Base-by-base conservation (phyloP, 2,888 invertebrate species). In the Rhingia rostrata region DNA sequence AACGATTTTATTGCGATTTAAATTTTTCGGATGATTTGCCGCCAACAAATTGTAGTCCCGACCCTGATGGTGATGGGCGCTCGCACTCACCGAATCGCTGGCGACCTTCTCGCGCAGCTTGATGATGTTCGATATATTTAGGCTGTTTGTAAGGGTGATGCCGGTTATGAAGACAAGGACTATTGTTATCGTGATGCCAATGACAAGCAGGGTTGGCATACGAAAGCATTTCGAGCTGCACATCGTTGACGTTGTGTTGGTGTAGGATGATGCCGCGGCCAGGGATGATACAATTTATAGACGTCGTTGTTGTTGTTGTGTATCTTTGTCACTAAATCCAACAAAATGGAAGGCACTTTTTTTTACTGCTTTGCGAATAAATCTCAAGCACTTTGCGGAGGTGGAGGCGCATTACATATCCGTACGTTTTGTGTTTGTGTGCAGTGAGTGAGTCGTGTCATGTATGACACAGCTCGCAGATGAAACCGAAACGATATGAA, bases 101-200 rank as follows among this genome's bases (percentile, higher is more conserved):
- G 91, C 90, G 58, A 90, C 90, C 86, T 91, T 91, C 54, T 91
- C 91, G 60, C 91, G 90, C 70, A 91, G 86, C 84, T 90, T 90
- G 3, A 91, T 89, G 77, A 91, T 91, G 53, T 91, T 91, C 49
- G 91, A 90, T 80, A 91, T 90, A 87, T 91, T 90, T 79, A 91
- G 89, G 87, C 91, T 90, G 86, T 90, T 91, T 41, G 93, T 91
- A 43, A 93, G 88, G 41, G 93, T 93, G 54, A 93, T 92, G 86
- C 93, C 93, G 74, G 92, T 92, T 87, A 92, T 92, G 64, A 92
- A 93, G 89, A 93, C 92, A 83, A 93, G 91, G 12, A 93, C 90
- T 63, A 93, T 91, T 69, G 92, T 91, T 63, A 92, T 90, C 87
- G 92, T 89, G 78, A 92, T 89, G 85, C 92, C 91, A 86, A 92